Evolutionary conservation across 2,113 vertebrate genomes (phyloP).

Genomic region (Anoplopoma fimbria): DNA sequence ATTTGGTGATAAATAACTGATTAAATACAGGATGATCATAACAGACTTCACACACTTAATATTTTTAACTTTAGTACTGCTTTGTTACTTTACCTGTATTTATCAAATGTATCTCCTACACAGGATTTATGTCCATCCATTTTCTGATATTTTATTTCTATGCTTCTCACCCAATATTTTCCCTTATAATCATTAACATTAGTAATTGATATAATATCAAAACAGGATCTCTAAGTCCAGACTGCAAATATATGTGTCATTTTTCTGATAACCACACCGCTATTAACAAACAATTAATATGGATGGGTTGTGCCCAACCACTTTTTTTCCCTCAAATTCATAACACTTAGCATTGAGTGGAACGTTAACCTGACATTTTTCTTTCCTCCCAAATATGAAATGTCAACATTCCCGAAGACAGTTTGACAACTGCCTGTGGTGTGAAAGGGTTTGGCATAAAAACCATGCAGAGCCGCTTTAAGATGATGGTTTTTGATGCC

Average conservation of each 20-base stretch:
- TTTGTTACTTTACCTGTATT: neutral
- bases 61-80: neutral
- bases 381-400: slow-evolving; percentile 12
- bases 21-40: neutral
- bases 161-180: neutral
- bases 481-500: slow-evolving; percentile 11
- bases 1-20: neutral
- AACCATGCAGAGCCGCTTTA: slow-evolving; percentile 21
- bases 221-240: neutral
- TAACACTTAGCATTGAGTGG: neutral
- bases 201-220: neutral
- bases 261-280: neutral
- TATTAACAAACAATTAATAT: neutral
- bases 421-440: slow-evolving; percentile 28
- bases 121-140: neutral
- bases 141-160: neutral
- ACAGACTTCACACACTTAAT: neutral
- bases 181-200: neutral
- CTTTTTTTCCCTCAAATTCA: neutral
- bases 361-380: neutral
- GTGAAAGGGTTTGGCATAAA: slow-evolving; percentile 19
- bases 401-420: slow-evolving; percentile 17
- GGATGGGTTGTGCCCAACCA: neutral
- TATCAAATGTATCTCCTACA: neutral
- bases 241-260: neutral